Evolutionary conservation across 2,113 vertebrate genomes (phyloP), one percentile per base, ranked within the genome.

Genomic region (Mola mola): DNA sequence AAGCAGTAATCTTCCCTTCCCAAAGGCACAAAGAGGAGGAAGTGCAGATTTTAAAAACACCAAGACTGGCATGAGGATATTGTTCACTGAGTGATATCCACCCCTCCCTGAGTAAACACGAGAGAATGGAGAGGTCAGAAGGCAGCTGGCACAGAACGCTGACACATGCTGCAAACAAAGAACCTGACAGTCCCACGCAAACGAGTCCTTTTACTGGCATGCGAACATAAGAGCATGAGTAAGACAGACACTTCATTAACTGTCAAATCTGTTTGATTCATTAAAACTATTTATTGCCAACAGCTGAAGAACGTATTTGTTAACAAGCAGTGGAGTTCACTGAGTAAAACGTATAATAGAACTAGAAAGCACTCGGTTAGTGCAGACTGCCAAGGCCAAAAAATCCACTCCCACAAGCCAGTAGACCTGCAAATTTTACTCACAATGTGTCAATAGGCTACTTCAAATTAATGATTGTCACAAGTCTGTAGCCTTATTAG

Each of bases 1-100:
- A 80, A 94, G 89, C 81, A 78, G 80, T 86, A 93, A 91, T 89
- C 90, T 93, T 95, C 93, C 87, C 88, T 82, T 83, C 90, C 82
- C 84, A 66, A 62, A 71, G 74, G 66, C 29, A 22, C 13, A 16
- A 71, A 31, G 49, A 61, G 52, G 41, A 75, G 87, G 88, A 90
- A 91, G 75, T 41, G 8, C 68, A 81, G 47, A 58, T 25, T 65
- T 79, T 68, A 83, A 83, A 57, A 63, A 64, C 61, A 48, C 41
- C 57, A 40, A 63, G 49, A 59, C 50, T 85, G 81, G 88, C 66
- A 90, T 43, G 49, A 46, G 58, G 47, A 72, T 70, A 89, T 85
- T 87, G 88, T 87, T 86, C 43, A 0, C 31, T 0, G 43, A 19
- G 26, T 65, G 72, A 74, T 79, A 84, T 79, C 81, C 78, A 82